Evolutionary conservation across 2,797 vertebrate species (phyloP), one percentile per base, ranked within the genome.

Genomic region (Chelon auratus): DNA sequence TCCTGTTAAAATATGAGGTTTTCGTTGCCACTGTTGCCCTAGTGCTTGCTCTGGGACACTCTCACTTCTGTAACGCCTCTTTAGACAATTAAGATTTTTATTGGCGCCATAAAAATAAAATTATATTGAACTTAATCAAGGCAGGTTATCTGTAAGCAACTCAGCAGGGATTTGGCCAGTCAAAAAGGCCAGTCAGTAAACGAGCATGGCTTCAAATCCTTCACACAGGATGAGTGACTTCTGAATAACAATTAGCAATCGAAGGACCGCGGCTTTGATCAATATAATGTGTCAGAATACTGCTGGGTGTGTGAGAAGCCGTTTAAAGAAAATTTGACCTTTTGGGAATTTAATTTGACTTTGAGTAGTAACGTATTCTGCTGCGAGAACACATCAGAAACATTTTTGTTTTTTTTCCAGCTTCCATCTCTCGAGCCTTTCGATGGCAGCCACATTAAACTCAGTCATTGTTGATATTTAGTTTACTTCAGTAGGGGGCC

Each of bases 321-420:
- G 61, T 58, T 55, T 42, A 20, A 66, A 56, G 43, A 47, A 65
- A 79, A 68, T 26, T 43, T 70, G 61, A 65, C 63, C 53, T 76
- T 82, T 85, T 72, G n/a, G 22, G 47, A 17, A 40, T 67, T 78
- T 50, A 58, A 53, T 70, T 68, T 64, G 4, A 60, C 56, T 73
- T 60, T 77, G 62, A 68, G 75, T 85, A 68, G 75, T 85, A 60
- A 68, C 75, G 71, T n/a, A 54, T n/a, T 63, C 58, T 33, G 70
- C 78, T 77, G 71, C 62, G 78, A 65, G 56, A 83, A 64, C 24
- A 52, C 68, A 81, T 78, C 52, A 51, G 72, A 45, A 62, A 71
- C 50, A 61, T 52, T 67, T 73, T 59, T 47, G 4, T 37, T 39
- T 63, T n/a, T 53, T 17, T 47, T 56, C 24, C 18, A 59, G 42